Evolutionary conservation across 2,797 vertebrate genomes (phyloP), one percentile per base, ranked within the genome.

Genomic region (Parauchenoglanis punctatus): DNA sequence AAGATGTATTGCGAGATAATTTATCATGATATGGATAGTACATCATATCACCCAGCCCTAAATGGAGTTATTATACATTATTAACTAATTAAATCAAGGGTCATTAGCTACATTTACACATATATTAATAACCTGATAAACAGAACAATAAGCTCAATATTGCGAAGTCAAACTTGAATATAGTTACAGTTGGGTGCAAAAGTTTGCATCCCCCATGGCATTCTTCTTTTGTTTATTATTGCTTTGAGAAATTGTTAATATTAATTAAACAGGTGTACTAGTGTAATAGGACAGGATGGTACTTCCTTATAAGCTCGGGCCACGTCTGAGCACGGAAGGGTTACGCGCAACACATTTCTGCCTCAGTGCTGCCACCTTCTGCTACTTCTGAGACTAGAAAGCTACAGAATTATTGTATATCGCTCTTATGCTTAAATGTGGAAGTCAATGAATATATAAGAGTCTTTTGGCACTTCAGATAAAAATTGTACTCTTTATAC

Each of bases 311-410:
- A 11, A 35, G 15, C 31, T 68, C 67, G 18, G 67, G 35, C 65
- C 35, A 4, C 5, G 67, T 35, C 13, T 68, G 31, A 35, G 31
- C 31, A 28, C 1, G 12, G 25, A 13, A 28, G 20, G 18, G 35
- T 54, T 54, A 15, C 0, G 23, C 11, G 72, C 44, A 13, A 1
- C 20, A 17, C 46, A 49, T 28, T 80, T 59, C 77, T 13, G 28
- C 56, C 56, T 80, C 58, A 44, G 23, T 81, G 58, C 58, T 81
- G 78, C 58, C 56, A 81, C 77, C 77, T 44, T 25, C 35, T 59
- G 56, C 31, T 76, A 15, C 46, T 28, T 15, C 8, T 18, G 25
- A 76, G 46, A 52, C 4, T 52, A 4, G 40, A 49, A 75, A 25
- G 40, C 23, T n/a, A 52, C 25, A 76, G 25, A 3, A 25, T 25